A percentile compares a stretch with the other conserved stretches of the same genome.
Conservation (phyloP, 2,113 vertebrate genomes). For the Callipepla californica region DNA sequence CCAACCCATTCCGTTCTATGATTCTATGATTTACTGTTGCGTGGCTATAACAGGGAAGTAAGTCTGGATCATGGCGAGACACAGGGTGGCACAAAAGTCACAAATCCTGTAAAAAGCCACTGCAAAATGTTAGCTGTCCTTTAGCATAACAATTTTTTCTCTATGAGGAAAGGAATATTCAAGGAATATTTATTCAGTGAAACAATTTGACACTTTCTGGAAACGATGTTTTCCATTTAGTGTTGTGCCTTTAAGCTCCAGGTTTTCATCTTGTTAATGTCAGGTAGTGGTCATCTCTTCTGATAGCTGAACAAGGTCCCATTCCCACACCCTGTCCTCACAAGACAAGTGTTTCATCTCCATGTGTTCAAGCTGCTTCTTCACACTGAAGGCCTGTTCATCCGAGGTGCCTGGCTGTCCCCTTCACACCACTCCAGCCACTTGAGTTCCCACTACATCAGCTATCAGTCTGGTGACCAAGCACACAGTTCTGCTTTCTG, state of each 20-base stretch:
- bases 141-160: not conserved
- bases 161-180: not conserved
- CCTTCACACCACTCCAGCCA: not conserved
- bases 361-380: not conserved
- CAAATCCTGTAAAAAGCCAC: not conserved
- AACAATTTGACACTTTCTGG: not conserved
- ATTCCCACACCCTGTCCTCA: not conserved
- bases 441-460: not conserved
- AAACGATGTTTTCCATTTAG: not conserved
- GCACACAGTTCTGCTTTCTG: not conserved
- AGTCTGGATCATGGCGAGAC: not conserved
- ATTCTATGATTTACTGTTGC: not conserved
- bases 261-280: not conserved
- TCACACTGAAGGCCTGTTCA: not conserved
- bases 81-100: not conserved
- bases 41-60: not conserved
- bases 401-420: not conserved
- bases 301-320: not conserved
- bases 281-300: not conserved
- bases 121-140: not conserved
- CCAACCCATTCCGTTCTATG: not conserved
- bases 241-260: not conserved
- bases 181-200: not conserved
- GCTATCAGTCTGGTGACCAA: not conserved
- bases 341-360: not conserved